Evolutionary conservation across 2,888 invertebrate species (phyloP), one percentile per base, ranked within the genome.

Genomic region (Agrypnus murinus): DNA sequence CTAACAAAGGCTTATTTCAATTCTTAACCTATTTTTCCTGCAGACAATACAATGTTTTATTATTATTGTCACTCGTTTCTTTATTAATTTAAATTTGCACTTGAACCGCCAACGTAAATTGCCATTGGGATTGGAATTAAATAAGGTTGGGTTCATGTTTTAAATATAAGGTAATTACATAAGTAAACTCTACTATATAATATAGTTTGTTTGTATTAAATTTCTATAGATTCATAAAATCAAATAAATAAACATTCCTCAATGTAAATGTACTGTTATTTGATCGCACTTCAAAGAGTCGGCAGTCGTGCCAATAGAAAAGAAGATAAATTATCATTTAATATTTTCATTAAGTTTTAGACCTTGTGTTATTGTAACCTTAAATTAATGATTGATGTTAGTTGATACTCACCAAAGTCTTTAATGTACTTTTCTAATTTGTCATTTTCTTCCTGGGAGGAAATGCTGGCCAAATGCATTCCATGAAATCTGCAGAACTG

Each of bases 401-500:
- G n/a, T 25, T 25, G n/a, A 14, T n/a, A 72, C 73, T 88, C 86
- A 94, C 95, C 96, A 83, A 94, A 95, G 83, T 95, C 95, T 85
- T 93, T 92, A 76, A 96, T 95, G 84, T 95, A 94, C 85, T 95
- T 95, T 84, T 96, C 96, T 77, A 96, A 88, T 84, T 93, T 92
- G 84, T 95, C 94, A 82, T 96, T 96, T 86, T 96, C 95, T 82
- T 95, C 95, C 85, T 96, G 95, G 67, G 95, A 93, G 66, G 93
- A 92, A 81, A 96, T 94, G 81, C 95, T 95, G 12, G 96, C 95
- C 80, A 96, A 88, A 80, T 96, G 95, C 95, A 96, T 96, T 62
- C 96, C 96, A 85, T 96, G 96, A 87, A 95, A 96, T 73, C 96
- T 89, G 84, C 96, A 96, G 86, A 95, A 96, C 86, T 96, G 96